Conservation (phyloP, 2,797 vertebrate genomes). For the Molothrus ater region DNA sequence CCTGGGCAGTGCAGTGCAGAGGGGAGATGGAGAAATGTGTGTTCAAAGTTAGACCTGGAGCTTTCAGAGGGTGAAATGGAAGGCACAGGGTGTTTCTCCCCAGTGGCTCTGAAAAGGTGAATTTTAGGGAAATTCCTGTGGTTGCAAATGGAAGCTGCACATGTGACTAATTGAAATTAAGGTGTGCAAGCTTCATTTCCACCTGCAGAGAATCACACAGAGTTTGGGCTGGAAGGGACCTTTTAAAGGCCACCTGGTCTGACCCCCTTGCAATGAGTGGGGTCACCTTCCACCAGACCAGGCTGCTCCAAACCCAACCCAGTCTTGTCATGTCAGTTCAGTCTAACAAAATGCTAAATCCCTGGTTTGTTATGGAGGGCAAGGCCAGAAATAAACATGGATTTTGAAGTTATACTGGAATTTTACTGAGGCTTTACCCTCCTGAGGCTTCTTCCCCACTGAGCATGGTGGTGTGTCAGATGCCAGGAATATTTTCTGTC, state of each 20-base stretch:
- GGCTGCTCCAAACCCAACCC: neutral
- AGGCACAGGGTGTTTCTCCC: neutral
- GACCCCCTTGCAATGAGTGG: neutral
- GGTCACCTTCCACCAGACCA: neutral
- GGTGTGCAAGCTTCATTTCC: rapidly evolving
- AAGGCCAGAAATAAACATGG: neutral
- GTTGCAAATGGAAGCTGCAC: neutral
- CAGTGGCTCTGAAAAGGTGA: neutral
- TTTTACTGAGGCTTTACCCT: neutral
- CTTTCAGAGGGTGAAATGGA: neutral
- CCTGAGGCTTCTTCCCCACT: neutral
- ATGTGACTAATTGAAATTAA: rapidly evolving
- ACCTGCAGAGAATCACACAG: neutral
- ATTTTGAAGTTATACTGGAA: neutral
- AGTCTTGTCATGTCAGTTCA: neutral
- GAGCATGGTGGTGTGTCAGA: rapidly evolving
- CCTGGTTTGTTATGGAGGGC: rapidly evolving
- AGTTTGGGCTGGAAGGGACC: neutral
- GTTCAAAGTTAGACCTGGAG: rapidly evolving
- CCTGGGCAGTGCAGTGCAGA: rapidly evolving
- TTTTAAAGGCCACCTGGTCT: neutral
- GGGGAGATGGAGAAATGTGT: neutral
- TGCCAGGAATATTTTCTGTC: neutral
- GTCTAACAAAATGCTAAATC: neutral
- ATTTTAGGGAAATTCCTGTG: neutral